Evolutionary conservation across 64 coral and sea anemone genomes (phyloP).

Genomic region (Actinia equina): DNA sequence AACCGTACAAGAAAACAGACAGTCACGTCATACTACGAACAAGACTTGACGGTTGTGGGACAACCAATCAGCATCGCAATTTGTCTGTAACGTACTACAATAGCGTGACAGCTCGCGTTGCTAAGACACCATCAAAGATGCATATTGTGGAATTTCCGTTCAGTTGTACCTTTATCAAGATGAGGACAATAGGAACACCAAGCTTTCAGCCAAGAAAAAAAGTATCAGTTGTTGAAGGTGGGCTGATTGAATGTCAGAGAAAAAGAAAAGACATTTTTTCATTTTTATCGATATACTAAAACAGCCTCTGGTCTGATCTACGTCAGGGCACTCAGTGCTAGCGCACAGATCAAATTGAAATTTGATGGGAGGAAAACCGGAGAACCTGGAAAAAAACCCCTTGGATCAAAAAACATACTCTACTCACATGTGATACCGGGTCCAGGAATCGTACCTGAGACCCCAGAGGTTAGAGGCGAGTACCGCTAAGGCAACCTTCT

Average conservation of each 20-base stretch:
- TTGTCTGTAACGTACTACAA: constrained; percentile 63
- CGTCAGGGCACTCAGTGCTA: too few relatives aligned
- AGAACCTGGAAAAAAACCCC: too few relatives aligned
- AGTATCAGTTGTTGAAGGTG: constrained; percentile 76
- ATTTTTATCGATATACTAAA: neutral
- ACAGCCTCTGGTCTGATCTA: too few relatives aligned
- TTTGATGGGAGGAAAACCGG: too few relatives aligned
- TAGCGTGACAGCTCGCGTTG: constrained; percentile 48
- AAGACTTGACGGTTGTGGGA: constrained; percentile 65
- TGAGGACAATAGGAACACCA: constrained; percentile 54
- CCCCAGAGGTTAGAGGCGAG: too few relatives aligned
- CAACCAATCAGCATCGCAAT: constrained; percentile 25
- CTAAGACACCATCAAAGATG: constrained; percentile 21
- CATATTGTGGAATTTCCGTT: constrained; percentile 84
- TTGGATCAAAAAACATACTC: too few relatives aligned
- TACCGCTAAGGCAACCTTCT: too few relatives aligned
- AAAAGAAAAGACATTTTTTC: neutral
- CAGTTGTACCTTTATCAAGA: constrained; percentile 58
- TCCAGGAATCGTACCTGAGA: too few relatives aligned
- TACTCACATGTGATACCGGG: too few relatives aligned
- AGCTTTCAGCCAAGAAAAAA: constrained; percentile 83
- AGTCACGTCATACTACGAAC: constrained; percentile 57
- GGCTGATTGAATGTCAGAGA: neutral
- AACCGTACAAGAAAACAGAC: constrained; percentile 5
- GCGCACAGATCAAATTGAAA: too few relatives aligned